These are phyloP conservation scores for Zingel zingel DNA, from an alignment of 2,113 vertebrate species.

Conservation along the genomic window DNA sequence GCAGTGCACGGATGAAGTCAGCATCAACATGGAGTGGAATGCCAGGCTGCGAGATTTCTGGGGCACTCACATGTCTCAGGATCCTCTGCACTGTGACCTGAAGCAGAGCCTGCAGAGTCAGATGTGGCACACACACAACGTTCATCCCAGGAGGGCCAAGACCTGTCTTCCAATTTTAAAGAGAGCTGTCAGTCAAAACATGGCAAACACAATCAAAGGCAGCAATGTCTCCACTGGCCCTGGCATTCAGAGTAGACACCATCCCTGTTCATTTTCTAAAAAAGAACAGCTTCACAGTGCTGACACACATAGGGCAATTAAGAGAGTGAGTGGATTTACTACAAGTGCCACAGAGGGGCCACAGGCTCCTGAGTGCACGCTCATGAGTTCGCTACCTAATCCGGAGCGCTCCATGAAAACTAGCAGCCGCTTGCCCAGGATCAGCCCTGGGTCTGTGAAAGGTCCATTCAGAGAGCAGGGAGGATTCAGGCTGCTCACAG, in stretches of 20 bases:
- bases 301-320: background rate
- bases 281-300: background rate
- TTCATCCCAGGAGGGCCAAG: slow-evolving; percentile 48
- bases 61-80: slow-evolving; percentile 53
- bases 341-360: slow-evolving; percentile 45
- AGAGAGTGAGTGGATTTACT: background rate
- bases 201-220: slow-evolving; percentile 67
- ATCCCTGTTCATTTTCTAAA: background rate
- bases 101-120: slow-evolving; percentile 2
- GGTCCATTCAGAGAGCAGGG: slow-evolving; percentile 65
- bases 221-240: slow-evolving; percentile 69
- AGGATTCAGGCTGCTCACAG: slow-evolving; percentile 78
- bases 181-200: slow-evolving; percentile 68
- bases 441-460: background rate
- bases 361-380: slow-evolving; percentile 20
- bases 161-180: slow-evolving; percentile 70
- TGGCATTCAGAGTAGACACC: slow-evolving; percentile 35
- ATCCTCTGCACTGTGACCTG: background rate
- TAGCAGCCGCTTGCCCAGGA: background rate
- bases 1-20: slow-evolving; percentile 26
- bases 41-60: slow-evolving; percentile 64
- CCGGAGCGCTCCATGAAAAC: background rate
- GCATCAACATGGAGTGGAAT: slow-evolving; percentile 66
- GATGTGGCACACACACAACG: background rate
- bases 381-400: background rate